phyloP scores from a whole-genome alignment of 2,797 vertebrate species.

The Alectoris magna region DNA sequence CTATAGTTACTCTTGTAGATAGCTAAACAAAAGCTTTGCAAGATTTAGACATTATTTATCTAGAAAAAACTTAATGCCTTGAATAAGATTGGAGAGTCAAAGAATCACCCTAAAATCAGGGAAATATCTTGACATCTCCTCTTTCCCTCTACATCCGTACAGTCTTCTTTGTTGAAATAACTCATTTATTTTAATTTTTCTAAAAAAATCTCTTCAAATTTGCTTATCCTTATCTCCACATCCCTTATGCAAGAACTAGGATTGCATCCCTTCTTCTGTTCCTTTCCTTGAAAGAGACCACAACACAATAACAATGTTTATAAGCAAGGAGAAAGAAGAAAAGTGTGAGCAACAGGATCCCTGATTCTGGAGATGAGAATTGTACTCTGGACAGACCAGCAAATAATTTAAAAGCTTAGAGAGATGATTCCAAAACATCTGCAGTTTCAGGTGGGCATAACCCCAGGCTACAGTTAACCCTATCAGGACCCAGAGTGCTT shows the following conservation, averaged over 20 bases:
- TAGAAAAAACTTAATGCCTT: neutral
- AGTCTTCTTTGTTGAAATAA: accelerated
- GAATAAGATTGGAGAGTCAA: neutral
- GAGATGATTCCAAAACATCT: neutral
- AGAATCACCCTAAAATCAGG: neutral
- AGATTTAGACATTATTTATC: neutral
- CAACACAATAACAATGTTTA: neutral
- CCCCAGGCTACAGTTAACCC: neutral
- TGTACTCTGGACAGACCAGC: accelerated
- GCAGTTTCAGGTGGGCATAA: neutral
- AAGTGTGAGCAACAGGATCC: neutral
- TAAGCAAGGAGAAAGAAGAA: neutral
- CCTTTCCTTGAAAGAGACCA: neutral
- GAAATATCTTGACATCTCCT: neutral
- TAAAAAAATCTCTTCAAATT: neutral
- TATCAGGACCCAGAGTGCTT: neutral
- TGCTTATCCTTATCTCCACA: neutral
- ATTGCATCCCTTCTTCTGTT: neutral
- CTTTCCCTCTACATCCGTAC: neutral
- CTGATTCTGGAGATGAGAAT: neutral
- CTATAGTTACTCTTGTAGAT: neutral
- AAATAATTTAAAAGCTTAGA: neutral
- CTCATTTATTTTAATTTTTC: neutral
- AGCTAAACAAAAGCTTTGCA: neutral
- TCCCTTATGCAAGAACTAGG: accelerated